Conservation (phyloP, 2,113 vertebrate genomes). For the cattle (Bos taurus) region DNA sequence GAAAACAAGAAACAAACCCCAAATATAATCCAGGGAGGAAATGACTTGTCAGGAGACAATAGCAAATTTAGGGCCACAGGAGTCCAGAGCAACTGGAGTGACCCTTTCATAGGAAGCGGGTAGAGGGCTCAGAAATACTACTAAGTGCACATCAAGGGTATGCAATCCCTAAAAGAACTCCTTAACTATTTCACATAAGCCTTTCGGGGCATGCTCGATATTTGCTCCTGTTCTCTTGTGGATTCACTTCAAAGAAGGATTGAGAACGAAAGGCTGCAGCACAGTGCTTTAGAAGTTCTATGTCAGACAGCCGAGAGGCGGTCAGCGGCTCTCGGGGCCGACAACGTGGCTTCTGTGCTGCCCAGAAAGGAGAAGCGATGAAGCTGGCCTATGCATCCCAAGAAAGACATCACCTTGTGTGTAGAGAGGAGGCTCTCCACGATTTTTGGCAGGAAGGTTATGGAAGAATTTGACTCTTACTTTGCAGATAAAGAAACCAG, state of each 20-base stretch:
- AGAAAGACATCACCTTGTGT: fast-evolving
- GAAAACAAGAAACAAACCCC: not conserved
- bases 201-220: not conserved
- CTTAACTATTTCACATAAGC: not conserved
- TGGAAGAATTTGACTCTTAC: not conserved
- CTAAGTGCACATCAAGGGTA: not conserved
- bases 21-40: not conserved
- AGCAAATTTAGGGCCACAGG: not conserved
- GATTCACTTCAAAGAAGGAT: not conserved
- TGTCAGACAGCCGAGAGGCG: not conserved
- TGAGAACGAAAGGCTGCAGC: not conserved
- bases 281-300: not conserved
- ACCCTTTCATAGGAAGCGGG: not conserved
- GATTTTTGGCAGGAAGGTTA: not conserved
- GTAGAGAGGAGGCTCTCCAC: not conserved
- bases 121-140: not conserved
- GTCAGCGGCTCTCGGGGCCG: not conserved
- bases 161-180: not conserved
- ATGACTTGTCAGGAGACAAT: not conserved
- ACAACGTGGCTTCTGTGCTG: not conserved
- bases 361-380: not conserved
- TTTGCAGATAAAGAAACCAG: not conserved
- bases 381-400: not conserved
- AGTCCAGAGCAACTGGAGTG: not conserved
- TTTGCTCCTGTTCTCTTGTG: not conserved